These are phyloP conservation scores for Hemicordylus capensis DNA, from an alignment of 2,113 vertebrate species.

Conservation along the genomic window DNA sequence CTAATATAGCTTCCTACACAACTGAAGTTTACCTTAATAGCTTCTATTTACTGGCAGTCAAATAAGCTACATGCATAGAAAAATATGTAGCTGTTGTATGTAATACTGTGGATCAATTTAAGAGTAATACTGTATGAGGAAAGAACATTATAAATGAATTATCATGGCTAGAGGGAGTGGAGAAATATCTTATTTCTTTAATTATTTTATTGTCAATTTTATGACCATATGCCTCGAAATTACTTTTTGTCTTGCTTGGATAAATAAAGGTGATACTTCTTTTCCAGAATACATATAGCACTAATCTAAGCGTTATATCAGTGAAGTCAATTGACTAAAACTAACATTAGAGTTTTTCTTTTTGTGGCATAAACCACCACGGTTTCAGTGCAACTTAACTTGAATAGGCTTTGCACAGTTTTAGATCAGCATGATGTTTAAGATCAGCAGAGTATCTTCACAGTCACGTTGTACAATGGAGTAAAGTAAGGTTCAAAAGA, in stretches of 20 bases:
- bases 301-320: slow-evolving; percentile 3
- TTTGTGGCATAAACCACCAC: background rate
- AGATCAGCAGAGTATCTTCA: background rate
- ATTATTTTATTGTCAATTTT: slow-evolving; percentile 40
- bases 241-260: background rate
- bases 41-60: slow-evolving; percentile 33
- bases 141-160: slow-evolving; percentile 35
- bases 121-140: slow-evolving; percentile 32
- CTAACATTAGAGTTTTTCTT: background rate
- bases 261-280: slow-evolving; percentile 22
- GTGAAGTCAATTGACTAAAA: background rate
- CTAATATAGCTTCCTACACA: slow-evolving; percentile 40
- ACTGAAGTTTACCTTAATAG: slow-evolving; percentile 28
- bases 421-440: background rate
- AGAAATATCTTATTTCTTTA: background rate
- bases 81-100: slow-evolving; percentile 30
- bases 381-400: background rate
- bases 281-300: slow-evolving; percentile 30
- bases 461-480: no score
- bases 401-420: background rate
- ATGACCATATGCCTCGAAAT: slow-evolving; percentile 32
- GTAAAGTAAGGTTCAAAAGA: background rate
- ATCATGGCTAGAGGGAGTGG: background rate
- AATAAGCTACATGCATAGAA: slow-evolving; percentile 44
- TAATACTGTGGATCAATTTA: slow-evolving; percentile 41